A percentile compares a stretch with the other conserved stretches of the same genome.
These are phyloP conservation scores for Zaprionus davidi DNA, from an alignment of 1,140 invertebrate genomes.

Conservation along the genomic window DNA sequence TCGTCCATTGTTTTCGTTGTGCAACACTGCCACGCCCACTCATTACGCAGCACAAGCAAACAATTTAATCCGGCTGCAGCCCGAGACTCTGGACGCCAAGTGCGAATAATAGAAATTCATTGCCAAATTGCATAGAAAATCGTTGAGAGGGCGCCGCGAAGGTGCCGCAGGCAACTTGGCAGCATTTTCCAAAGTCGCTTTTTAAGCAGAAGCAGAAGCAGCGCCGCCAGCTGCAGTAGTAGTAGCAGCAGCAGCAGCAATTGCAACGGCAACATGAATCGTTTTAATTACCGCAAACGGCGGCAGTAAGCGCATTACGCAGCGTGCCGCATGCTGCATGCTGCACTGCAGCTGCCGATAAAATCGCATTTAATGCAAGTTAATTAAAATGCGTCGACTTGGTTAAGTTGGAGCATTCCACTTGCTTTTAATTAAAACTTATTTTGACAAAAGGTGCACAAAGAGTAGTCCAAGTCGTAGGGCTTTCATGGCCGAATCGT, in stretches of 20 bases:
- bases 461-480: background rate
- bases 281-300: constrained; percentile 80
- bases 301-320: constrained; percentile 73
- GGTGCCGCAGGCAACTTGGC: constrained; percentile 55
- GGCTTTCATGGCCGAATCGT: constrained; percentile 83
- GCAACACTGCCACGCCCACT: constrained; percentile 35
- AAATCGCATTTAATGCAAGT: constrained; percentile 76
- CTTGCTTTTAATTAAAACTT: constrained; percentile 73
- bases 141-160: constrained; percentile 54
- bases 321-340: constrained; percentile 13
- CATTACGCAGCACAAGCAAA: constrained; percentile 57
- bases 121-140: constrained; percentile 82
- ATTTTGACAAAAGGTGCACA: constrained; percentile 55
- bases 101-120: constrained; percentile 78
- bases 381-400: constrained; percentile 68
- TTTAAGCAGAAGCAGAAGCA: constrained; percentile 6
- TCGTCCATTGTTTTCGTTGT: constrained; percentile 61
- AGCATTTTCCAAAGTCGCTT: constrained; percentile 59
- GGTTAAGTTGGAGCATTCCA: constrained; percentile 34
- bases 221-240: too few species aligned
- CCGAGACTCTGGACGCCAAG: constrained; percentile 32
- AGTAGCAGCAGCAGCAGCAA: background rate
- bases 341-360: constrained; percentile 61
- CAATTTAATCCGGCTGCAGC: constrained; percentile 43
- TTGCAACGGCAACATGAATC: constrained; percentile 26